phyloP scores from a whole-genome alignment of 2,888 invertebrate genomes.

The Thecophora atra region DNA sequence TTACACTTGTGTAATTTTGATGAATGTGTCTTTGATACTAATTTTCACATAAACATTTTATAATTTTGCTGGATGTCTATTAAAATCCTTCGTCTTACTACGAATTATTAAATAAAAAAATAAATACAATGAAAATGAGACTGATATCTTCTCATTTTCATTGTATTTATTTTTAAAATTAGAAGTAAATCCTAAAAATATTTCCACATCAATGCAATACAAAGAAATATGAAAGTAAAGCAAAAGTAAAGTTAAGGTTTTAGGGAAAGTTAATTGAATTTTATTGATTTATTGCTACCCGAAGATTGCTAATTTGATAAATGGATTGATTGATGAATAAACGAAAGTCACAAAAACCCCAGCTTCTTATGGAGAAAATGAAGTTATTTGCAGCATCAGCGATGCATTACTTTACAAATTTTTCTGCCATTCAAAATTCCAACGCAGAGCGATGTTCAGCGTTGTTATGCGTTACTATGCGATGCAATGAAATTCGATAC shows the following conservation, averaged over 20 bases:
- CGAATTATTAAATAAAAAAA: too few relatives aligned
- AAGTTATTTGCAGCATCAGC: neutral
- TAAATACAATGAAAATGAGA: neutral
- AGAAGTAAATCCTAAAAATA: neutral
- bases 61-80: neutral
- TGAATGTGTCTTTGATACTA: too few relatives aligned
- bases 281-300: conserved; percentile 34
- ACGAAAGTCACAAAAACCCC: too few relatives aligned
- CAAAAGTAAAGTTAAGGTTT: neutral
- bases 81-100: neutral
- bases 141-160: too few relatives aligned
- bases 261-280: conserved; percentile 32
- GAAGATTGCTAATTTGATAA: neutral
- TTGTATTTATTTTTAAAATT: conserved; percentile 20
- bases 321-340: neutral
- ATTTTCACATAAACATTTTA: too few relatives aligned
- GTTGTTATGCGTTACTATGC: neutral
- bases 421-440: conserved; percentile 29
- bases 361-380: too few relatives aligned
- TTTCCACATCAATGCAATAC: conserved; percentile 2
- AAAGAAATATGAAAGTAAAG: neutral
- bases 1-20: too few relatives aligned
- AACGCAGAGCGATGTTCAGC: conserved; percentile 9
- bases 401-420: neutral
- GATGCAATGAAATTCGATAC: neutral